Conservation (phyloP, 1,140 invertebrate species). For the Hypothenemus hampei region DNA sequence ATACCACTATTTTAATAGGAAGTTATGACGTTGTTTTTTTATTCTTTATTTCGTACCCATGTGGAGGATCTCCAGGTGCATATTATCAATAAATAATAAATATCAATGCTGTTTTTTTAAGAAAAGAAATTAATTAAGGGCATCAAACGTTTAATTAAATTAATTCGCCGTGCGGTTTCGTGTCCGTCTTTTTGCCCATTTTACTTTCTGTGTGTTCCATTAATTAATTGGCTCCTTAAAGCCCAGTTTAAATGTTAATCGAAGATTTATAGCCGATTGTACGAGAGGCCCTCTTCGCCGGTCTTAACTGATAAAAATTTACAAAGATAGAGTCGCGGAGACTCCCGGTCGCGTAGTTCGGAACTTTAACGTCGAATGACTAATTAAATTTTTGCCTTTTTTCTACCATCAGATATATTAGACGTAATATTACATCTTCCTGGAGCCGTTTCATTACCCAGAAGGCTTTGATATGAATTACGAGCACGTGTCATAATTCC, state of each 20-base stretch:
- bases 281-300: not conserved
- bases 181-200: conserved; percentile 14
- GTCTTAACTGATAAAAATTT: conserved; percentile 26
- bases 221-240: conserved; percentile 32
- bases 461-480: not conserved
- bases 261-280: conserved; percentile 30
- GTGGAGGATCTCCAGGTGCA: no score
- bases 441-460: not conserved
- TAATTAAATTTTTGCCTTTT: conserved; percentile 9
- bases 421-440: no score
- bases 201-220: conserved; percentile 29
- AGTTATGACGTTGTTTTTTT: conserved; percentile 9
- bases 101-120: no score
- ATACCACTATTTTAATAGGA: conserved; percentile 15
- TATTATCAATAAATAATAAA: no score
- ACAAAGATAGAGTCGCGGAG: conserved; percentile 13
- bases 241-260: conserved; percentile 30
- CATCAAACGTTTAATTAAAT: conserved; percentile 24
- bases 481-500: not conserved
- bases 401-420: no score
- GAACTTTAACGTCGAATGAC: conserved; percentile 13
- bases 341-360: not conserved
- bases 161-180: conserved; percentile 17
- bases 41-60: no score
- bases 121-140: conserved; percentile 21